Conservation (phyloP, 2,797 vertebrate species). For the Chaetodon trifasciatus region DNA sequence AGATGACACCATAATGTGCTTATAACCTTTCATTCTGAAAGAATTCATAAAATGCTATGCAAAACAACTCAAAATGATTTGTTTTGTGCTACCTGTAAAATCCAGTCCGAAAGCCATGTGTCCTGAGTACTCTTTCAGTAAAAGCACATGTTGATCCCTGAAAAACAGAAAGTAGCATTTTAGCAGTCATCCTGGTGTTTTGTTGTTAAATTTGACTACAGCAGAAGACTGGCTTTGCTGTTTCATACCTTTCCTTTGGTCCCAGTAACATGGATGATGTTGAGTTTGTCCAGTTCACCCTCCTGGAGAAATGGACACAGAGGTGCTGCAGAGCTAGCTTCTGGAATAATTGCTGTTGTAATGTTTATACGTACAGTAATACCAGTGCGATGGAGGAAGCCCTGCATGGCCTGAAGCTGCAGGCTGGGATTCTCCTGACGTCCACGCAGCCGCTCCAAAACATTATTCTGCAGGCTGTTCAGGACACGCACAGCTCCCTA, state of each 20-base stretch:
- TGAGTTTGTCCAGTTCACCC: slow-evolving; percentile 88
- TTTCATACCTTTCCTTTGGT: slow-evolving; percentile 91
- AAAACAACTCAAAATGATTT: neutral
- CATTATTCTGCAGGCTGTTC: slow-evolving; percentile 91
- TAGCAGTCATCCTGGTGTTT: neutral
- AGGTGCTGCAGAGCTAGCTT: neutral
- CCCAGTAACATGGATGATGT: slow-evolving; percentile 91
- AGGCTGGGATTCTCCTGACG: slow-evolving; percentile 78
- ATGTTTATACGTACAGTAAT: slow-evolving; percentile 78
- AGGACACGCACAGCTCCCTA: slow-evolving; percentile 89
- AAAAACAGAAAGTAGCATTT: neutral
- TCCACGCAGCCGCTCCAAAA: slow-evolving; percentile 86
- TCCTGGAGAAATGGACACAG: slow-evolving; percentile 78
- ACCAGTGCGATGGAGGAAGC: slow-evolving; percentile 85
- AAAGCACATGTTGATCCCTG: slow-evolving; percentile 92
- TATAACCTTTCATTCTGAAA: neutral
- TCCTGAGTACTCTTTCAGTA: slow-evolving; percentile 87
- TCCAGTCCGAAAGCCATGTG: slow-evolving; percentile 88
- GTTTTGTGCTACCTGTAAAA: slow-evolving; percentile 88
- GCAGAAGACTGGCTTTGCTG: neutral
- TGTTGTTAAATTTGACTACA: neutral
- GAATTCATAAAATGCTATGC: neutral
- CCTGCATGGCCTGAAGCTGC: slow-evolving; percentile 87
- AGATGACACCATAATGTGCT: neutral
- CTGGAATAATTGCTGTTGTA: neutral